Percentiles rank a stretch among this genome's conserved stretches.
phyloP scores from a whole-genome alignment of 2,113 vertebrate genomes.

The Caranx ignobilis region DNA sequence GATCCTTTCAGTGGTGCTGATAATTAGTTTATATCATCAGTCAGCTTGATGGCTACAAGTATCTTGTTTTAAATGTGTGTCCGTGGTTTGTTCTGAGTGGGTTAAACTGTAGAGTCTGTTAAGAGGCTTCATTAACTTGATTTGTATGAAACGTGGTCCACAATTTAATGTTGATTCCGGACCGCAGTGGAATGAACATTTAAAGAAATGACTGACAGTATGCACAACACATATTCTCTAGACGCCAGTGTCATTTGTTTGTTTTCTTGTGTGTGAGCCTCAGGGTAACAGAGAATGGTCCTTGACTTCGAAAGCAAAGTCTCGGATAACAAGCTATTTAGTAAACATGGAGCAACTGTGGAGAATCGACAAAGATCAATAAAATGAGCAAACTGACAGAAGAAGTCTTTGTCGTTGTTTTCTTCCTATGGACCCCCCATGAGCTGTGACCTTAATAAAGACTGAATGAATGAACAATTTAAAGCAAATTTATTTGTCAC shows the following conservation, averaged over 20 bases:
- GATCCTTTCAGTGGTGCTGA: neutral
- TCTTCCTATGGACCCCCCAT: too few relatives aligned
- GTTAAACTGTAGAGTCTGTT: neutral
- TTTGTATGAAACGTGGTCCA: neutral
- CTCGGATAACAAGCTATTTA: constrained; percentile 44
- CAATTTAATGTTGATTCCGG: neutral
- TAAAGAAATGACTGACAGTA: constrained; percentile 13
- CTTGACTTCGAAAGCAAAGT: constrained; percentile 32
- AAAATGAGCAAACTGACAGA: constrained; percentile 12
- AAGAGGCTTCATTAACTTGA: constrained; percentile 27
- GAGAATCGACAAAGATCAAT: constrained; percentile 35
- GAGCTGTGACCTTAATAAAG: too few relatives aligned
- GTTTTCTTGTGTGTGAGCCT: constrained; percentile 21
- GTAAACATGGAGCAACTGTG: constrained; percentile 43
- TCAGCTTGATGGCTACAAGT: neutral
- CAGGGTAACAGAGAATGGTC: constrained; percentile 27
- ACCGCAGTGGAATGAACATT: neutral
- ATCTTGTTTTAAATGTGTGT: neutral
- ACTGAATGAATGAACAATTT: too few relatives aligned
- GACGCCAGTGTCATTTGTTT: constrained; percentile 9
- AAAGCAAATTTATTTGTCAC: neutral
- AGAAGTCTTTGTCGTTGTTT: too few relatives aligned
- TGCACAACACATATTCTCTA: neutral
- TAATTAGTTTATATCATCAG: neutral
- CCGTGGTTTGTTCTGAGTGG: neutral